Conservation (phyloP, 2,113 vertebrate genomes). For the Pseudopipra pipra region DNA sequence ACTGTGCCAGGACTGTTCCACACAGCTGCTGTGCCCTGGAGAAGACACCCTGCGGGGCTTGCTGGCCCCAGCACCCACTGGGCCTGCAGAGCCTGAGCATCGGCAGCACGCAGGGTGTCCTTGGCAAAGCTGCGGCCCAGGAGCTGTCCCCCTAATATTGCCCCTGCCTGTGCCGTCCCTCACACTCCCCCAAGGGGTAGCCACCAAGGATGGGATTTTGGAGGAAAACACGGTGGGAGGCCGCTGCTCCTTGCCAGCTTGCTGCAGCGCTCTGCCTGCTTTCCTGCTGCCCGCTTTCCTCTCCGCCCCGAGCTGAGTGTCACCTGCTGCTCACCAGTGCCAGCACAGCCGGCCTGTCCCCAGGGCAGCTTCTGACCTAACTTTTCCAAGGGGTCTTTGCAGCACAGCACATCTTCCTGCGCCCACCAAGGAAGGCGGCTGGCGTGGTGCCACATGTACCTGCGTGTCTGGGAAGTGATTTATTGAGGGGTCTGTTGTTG, state of each 20-base stretch:
- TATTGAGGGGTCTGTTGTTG: not conserved
- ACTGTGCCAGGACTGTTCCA: not conserved
- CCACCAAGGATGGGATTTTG: not conserved
- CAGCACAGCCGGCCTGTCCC: not conserved
- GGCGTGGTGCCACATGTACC: fast-evolving
- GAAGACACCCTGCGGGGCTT: not conserved
- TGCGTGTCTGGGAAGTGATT: not conserved
- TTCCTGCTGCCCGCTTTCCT: not conserved
- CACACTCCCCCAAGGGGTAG: not conserved
- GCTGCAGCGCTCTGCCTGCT: not conserved
- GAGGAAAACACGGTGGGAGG: not conserved
- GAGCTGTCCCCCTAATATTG: not conserved
- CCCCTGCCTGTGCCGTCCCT: not conserved
- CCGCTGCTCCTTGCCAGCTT: not conserved
- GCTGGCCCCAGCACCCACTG: not conserved
- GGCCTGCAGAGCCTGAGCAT: not conserved
- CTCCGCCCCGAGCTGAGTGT: not conserved
- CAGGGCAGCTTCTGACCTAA: not conserved
- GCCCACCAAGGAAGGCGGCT: fast-evolving
- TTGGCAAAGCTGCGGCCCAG: not conserved
- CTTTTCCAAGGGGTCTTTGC: not conserved
- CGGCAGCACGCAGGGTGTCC: fast-evolving
- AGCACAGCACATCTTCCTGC: not conserved
- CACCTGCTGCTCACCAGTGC: not conserved
- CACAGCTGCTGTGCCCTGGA: not conserved